Evolutionary conservation across 2,113 vertebrate species (phyloP), one percentile per base, ranked within the genome.

Genomic region (Entomyzon cyanotis): DNA sequence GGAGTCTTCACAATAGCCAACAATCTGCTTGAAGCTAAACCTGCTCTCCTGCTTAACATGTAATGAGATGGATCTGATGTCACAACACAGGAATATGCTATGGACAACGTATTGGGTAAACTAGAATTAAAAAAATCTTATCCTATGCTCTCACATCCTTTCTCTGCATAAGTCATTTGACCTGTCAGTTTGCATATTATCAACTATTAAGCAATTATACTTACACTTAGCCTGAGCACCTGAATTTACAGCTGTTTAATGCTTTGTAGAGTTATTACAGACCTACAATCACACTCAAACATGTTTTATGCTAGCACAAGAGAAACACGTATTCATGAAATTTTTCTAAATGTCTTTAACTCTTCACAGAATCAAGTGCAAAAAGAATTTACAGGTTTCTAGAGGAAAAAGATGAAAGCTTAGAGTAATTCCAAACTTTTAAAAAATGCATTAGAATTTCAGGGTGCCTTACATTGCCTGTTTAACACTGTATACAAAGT

Each of bases 11-110:
- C 21, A 58, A 18, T 21, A 53, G 31, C 8, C 14, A 71, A 25
- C 8, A 55, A 19, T 31, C 56, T 74, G 16, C 28, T 70, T n/a
- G 50, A 80, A 91, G 24, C 3, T 44, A 76, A 93, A 44, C 3
- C 3, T 0, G 0, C 19, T 78, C 5, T n/a, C 30, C 27, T 58
- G 8, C 19, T 55, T 35, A 44, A 80, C 3, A 7, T 28, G 5
- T 27, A 59, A 15, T 1, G 12, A 28, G 35, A 63, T 50, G 33
- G 19, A 35, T 49, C 15, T 37, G 20, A 53, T 5, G 12, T 11
- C 47, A 23, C 23, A 64, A n/a, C 28, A 74, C 11, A 56, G 10
- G 15, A 81, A 74, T 16, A 23, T 64, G 4, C 12, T 15, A 17
- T 27, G 50, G 63, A 63, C 4, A 62, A 37, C 0, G 1, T 15